Conservation (phyloP, 2,888 invertebrate species). For the Hydrotaea cyrtoneurina region DNA sequence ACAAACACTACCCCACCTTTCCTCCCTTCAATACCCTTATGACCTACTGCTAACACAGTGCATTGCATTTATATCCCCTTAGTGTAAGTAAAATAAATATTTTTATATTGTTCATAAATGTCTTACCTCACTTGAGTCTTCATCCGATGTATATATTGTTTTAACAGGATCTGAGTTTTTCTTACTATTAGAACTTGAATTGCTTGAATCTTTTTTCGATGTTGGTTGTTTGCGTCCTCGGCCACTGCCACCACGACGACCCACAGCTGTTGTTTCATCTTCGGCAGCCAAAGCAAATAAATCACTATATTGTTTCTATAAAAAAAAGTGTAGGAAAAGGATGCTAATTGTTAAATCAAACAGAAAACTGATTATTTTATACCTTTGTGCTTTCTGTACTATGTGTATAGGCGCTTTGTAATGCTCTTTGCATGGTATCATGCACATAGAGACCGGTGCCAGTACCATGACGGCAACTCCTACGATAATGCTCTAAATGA, state of each 20-base stretch:
- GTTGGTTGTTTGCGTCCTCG: conserved; percentile 84
- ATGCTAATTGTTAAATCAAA: background rate
- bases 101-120: no score
- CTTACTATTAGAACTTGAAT: conserved; percentile 79
- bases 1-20: no score
- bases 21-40: no score
- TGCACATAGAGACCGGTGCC: conserved; percentile 91
- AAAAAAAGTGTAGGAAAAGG: conserved; percentile 69
- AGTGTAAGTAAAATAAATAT: no score
- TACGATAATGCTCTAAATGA: conserved; percentile 94
- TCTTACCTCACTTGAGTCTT: conserved; percentile 90
- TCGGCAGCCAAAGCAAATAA: conserved; percentile 94
- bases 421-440: conserved; percentile 94
- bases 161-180: conserved; percentile 81
- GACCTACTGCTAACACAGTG: no score
- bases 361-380: conserved; percentile 60
- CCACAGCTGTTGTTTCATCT: conserved; percentile 87
- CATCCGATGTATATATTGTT: conserved; percentile 87
- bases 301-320: conserved; percentile 92
- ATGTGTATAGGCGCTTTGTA: conserved; percentile 93
- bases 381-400: conserved; percentile 93
- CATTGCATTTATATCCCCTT: no score
- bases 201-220: conserved; percentile 82
- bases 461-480: conserved; percentile 84
- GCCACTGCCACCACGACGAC: conserved; percentile 84